Base-by-base conservation (phyloP, 1,140 invertebrate species). In the Saccostrea echinata region DNA sequence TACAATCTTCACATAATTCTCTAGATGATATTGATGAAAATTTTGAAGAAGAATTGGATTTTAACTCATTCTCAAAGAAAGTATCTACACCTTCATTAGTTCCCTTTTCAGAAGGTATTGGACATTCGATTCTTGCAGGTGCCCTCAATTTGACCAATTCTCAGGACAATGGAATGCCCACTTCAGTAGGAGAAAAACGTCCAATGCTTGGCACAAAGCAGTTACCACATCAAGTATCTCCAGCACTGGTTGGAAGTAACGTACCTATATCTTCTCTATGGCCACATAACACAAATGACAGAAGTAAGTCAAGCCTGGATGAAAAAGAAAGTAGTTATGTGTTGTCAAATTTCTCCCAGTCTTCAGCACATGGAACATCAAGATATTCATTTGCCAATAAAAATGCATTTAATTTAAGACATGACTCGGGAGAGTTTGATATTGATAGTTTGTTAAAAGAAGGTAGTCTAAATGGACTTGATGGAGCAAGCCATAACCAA, bases 21-120 rank as follows among this genome's bases (percentile, higher is more conserved):
- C n/a, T 84, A 35, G 83, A 84, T 61, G 83, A 84, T 33, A 84
- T 84, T 53, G 83, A 84, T 61, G 83, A 83, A n/a, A 53, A 84
- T 84, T 57, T 84, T 84, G 53, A 84, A 30, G 83, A 84, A 53
- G 83, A 84, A 61, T 30, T 84, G 35, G 52, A 83, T 21, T 53
- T 83, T n/a, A 83, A 80, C 9, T 30, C 35, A 80, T 30, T 18
- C 57, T 55, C 24, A 16, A 84, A 53, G n/a, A 35, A 33, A 57
- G 24, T n/a, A 57, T 24, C 53, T 0, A 84, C 53, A 21, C 82
- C 33, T 24, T 21, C 83, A 27, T 12, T 76, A 30, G 30, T 76
- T 16, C 68, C 68, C 13, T 30, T 76, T 76, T 76, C 68, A 16
- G 27, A 76, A 30, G 68, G 68, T 16, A 76, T 76, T 76, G 83